These are phyloP conservation scores for Parauchenoglanis ngamensis DNA, from an alignment of 2,797 vertebrate species.

Conservation along the genomic window DNA sequence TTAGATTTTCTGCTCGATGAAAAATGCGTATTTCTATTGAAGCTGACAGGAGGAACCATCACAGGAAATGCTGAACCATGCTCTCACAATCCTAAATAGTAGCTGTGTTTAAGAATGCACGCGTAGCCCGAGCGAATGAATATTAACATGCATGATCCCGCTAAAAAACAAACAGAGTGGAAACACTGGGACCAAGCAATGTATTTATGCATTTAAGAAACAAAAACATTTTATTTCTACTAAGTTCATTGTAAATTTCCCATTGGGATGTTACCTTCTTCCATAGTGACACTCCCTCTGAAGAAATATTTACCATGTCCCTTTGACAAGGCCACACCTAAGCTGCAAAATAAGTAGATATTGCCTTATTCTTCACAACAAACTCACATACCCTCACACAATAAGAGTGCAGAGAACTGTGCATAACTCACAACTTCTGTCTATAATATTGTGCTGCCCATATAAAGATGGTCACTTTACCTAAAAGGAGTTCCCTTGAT, in stretches of 20 bases:
- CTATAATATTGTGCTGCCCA: not conserved
- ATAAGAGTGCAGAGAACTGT: not conserved
- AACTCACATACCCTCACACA: not conserved
- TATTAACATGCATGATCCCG: constrained; percentile 74
- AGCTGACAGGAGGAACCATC: constrained; percentile 74
- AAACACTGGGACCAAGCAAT: constrained; percentile 41
- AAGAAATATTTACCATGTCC: constrained; percentile 97
- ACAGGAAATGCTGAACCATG: constrained; percentile 80
- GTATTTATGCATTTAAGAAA: constrained; percentile 38
- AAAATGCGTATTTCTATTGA: constrained; percentile 74
- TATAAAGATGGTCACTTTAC: constrained; percentile 68
- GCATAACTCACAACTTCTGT: not conserved
- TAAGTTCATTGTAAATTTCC: not conserved
- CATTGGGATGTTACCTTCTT: constrained; percentile 83
- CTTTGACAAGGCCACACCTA: constrained; percentile 94
- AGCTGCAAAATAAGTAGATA: constrained; percentile 72
- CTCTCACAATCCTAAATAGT: constrained; percentile 66
- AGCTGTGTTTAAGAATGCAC: constrained; percentile 70
- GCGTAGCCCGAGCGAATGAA: constrained; percentile 61
- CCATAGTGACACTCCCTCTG: constrained; percentile 92
- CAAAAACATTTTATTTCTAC: constrained; percentile 50
- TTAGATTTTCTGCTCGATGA: constrained; percentile 39
- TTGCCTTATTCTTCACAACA: not conserved
- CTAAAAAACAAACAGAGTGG: constrained; percentile 8
- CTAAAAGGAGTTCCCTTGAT: constrained; percentile 98